A percentile compares a stretch with the other conserved stretches of the same genome.
Evolutionary conservation across 1,140 invertebrate species (phyloP).

Genomic region (Campoletis sonorensis): DNA sequence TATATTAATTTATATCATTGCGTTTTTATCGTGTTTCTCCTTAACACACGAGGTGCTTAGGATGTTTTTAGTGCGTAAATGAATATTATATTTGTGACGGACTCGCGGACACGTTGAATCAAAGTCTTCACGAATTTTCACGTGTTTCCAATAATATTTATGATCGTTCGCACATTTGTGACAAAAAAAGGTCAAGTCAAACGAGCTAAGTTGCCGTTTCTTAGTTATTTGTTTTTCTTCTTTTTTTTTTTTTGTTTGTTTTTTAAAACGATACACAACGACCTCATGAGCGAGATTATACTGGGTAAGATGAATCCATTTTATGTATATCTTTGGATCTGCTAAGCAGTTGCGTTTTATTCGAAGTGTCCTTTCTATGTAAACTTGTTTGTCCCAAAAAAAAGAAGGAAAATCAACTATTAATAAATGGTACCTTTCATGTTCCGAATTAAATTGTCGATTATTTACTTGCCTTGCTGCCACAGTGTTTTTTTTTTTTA

Average conservation of each 20-base stretch:
- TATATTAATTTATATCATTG: slow-evolving; percentile 3
- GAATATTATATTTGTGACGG: slow-evolving; percentile 23
- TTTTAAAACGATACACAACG: slow-evolving; percentile 14
- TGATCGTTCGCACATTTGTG: slow-evolving; percentile 34
- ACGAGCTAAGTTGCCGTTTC: slow-evolving; percentile 21
- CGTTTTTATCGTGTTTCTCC: slow-evolving; percentile 4
- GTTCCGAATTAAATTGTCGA: slow-evolving; percentile 30
- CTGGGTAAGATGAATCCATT: slow-evolving; percentile 34
- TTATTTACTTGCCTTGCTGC: neutral
- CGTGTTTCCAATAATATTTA: slow-evolving; percentile 38
- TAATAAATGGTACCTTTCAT: slow-evolving; percentile 49
- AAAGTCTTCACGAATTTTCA: slow-evolving; percentile 7
- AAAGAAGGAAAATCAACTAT: neutral
- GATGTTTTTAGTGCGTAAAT: slow-evolving; percentile 9
- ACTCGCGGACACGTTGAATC: slow-evolving; percentile 22
- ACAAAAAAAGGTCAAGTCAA: slow-evolving; percentile 8
- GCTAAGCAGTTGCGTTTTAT: slow-evolving; percentile 45
- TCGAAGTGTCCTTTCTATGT: slow-evolving; percentile 50
- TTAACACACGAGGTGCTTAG: slow-evolving; percentile 32
- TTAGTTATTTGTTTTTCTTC: neutral
- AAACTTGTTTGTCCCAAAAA: slow-evolving; percentile 40
- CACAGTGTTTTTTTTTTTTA: neutral
- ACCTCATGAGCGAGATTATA: slow-evolving; percentile 17
- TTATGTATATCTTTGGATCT: slow-evolving; percentile 46
- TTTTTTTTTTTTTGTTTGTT: neutral